A percentile compares a stretch with the other conserved stretches of the same genome.
These are phyloP conservation scores for Drosophila erecta DNA, from an alignment of 1,140 invertebrate genomes.

Conservation along the genomic window DNA sequence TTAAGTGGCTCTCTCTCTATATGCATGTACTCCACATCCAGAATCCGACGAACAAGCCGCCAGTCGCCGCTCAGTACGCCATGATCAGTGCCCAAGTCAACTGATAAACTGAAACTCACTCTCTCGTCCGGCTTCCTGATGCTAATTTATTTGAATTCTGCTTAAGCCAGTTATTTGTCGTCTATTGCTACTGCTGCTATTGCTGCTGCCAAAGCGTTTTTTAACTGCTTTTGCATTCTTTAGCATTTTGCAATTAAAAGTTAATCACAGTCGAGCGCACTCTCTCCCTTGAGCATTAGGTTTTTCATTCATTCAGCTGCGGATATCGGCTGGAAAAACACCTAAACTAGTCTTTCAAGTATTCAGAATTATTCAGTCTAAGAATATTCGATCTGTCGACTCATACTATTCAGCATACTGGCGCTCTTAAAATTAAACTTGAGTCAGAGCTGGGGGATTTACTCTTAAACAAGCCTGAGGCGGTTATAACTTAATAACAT, in stretches of 20 bases:
- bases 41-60: constrained; percentile 54
- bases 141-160: constrained; percentile 59
- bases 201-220: constrained; percentile 53
- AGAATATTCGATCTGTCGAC: constrained; percentile 9
- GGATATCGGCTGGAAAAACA: constrained; percentile 11
- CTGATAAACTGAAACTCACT: constrained; percentile 26
- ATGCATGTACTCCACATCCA: constrained; percentile 19
- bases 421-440: constrained; percentile 12
- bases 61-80: constrained; percentile 56
- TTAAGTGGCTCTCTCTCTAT: not conserved
- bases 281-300: constrained; percentile 14
- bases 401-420: constrained; percentile 1
- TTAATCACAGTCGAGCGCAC: constrained; percentile 12
- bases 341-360: constrained; percentile 47
- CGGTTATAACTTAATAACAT: constrained; percentile 14
- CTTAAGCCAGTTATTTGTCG: constrained; percentile 26
- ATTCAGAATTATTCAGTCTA: constrained; percentile 39
- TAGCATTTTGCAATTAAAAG: constrained; percentile 26
- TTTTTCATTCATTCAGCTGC: constrained; percentile 42
- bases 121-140: constrained; percentile 30
- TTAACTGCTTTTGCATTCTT: constrained; percentile 42
- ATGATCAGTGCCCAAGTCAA: constrained; percentile 46
- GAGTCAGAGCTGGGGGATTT: not conserved
- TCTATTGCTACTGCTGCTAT: constrained; percentile 10
- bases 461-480: constrained; percentile 30